These are phyloP conservation scores for Tricholaema leucomelas DNA, from an alignment of 2,113 vertebrate genomes.

Conservation along the genomic window DNA sequence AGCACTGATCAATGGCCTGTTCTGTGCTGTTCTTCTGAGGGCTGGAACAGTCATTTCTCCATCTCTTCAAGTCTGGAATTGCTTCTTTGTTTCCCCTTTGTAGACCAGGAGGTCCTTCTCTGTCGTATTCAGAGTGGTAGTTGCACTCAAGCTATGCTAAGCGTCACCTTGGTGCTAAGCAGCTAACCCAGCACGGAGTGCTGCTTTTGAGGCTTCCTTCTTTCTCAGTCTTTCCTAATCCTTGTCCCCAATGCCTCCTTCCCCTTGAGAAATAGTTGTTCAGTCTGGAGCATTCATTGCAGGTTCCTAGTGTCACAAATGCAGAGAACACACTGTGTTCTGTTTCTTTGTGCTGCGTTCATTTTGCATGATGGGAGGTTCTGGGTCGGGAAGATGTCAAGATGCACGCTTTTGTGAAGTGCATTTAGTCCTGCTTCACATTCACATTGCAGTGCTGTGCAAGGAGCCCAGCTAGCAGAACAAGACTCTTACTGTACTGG, in stretches of 20 bases:
- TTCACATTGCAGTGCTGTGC: background rate
- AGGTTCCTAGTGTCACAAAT: background rate
- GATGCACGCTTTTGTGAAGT: background rate
- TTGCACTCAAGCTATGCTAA: background rate
- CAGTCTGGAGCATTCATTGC: background rate
- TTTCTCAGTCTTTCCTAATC: background rate
- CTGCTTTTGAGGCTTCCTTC: background rate
- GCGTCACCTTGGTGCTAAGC: background rate
- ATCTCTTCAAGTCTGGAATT: background rate
- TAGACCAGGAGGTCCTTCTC: background rate
- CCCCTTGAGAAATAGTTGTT: background rate
- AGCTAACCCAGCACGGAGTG: background rate
- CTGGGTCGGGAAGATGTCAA: background rate
- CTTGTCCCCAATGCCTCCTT: background rate
- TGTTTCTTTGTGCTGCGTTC: background rate
- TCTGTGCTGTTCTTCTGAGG: background rate
- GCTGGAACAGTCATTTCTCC: background rate
- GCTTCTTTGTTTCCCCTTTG: background rate
- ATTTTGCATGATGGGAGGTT: background rate
- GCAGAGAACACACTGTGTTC: background rate
- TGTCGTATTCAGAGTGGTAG: background rate
- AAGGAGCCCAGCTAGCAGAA: background rate
- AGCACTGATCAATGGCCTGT: background rate
- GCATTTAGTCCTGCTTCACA: background rate
- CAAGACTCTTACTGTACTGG: background rate